phyloP scores from a whole-genome alignment of 2,797 vertebrate species.

The Helicolenus hilgendorfi region DNA sequence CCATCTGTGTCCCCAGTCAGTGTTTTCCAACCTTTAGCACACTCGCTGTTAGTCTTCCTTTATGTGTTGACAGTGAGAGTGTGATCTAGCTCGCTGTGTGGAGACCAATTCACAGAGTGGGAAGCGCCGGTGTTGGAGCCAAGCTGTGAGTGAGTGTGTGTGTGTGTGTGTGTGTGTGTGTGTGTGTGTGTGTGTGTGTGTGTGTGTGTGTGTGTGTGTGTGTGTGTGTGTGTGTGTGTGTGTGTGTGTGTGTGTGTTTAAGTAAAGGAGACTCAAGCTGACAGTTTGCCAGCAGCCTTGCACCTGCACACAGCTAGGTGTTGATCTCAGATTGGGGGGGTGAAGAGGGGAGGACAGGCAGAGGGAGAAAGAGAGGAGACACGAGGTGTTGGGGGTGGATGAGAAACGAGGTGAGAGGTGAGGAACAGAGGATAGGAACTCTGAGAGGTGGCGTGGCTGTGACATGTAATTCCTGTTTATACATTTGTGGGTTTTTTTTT shows the following conservation, averaged over 20 bases:
- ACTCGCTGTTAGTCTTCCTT: slow-evolving; percentile 57
- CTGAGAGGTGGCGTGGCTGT: slow-evolving; percentile 36
- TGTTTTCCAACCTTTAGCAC: slow-evolving; percentile 72
- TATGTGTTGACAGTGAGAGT: slow-evolving; percentile 75
- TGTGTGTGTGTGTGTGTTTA: slow-evolving; percentile 50
- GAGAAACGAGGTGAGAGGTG: slow-evolving; percentile 59
- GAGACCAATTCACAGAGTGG: slow-evolving; percentile 71
- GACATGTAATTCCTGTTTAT: slow-evolving; percentile 70
- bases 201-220: not conserved
- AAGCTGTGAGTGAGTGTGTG: slow-evolving; percentile 53
- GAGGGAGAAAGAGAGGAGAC: slow-evolving; percentile 53
- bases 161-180: slow-evolving; percentile 29
- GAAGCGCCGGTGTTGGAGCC: slow-evolving; percentile 63
- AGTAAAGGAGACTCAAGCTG: slow-evolving; percentile 83
- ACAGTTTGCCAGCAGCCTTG: slow-evolving; percentile 87
- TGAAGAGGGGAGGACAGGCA: slow-evolving; percentile 35
- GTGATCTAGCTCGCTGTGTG: slow-evolving; percentile 75
- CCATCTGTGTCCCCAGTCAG: slow-evolving; percentile 32
- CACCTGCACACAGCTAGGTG: slow-evolving; percentile 87
- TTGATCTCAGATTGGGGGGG: slow-evolving; percentile 73
- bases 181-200: slow-evolving; percentile 17
- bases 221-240: slow-evolving; percentile 3
- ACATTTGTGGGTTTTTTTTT: not conserved
- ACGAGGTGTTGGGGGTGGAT: slow-evolving; percentile 59
- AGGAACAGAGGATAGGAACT: slow-evolving; percentile 41